A percentile compares a stretch with the other conserved stretches of the same genome.
These are phyloP conservation scores for human (Homo sapiens) DNA, from an alignment of 2,113 vertebrate genomes.

Conservation along the genomic window DNA sequence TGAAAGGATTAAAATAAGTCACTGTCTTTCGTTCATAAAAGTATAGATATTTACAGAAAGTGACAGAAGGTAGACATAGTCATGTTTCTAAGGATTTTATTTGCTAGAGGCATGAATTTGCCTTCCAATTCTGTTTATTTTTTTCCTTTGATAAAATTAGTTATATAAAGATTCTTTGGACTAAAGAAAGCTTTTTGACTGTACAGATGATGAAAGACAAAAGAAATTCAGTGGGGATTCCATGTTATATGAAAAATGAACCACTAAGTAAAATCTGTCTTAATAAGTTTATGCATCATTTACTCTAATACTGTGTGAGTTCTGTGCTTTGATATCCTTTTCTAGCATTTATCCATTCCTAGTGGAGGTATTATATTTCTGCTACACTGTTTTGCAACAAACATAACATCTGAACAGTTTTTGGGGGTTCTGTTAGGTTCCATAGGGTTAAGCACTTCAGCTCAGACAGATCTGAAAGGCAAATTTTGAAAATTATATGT, in stretches of 20 bases:
- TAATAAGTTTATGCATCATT: constrained; percentile 78
- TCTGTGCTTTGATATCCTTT: constrained; percentile 15
- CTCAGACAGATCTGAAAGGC: constrained; percentile 55
- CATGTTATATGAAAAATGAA: constrained; percentile 74
- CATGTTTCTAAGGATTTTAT: constrained; percentile 76
- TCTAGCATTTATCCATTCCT: constrained; percentile 54
- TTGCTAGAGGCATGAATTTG: constrained; percentile 82
- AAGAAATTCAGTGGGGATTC: constrained; percentile 76
- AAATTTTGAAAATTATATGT: constrained; percentile 62
- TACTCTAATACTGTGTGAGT: constrained; percentile 63
- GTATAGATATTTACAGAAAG: constrained; percentile 72
- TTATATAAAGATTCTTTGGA: constrained; percentile 78
- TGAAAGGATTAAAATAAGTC: constrained; percentile 79
- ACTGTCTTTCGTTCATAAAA: constrained; percentile 79
- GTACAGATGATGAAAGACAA: constrained; percentile 82
- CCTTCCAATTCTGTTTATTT: constrained; percentile 79
- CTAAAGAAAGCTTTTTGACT: constrained; percentile 80
- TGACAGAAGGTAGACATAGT: constrained; percentile 78
- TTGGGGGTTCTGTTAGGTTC: background rate
- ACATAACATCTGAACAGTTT: constrained; percentile 61
- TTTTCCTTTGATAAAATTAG: constrained; percentile 83
- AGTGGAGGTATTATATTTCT: constrained; percentile 76
- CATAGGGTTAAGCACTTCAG: constrained; percentile 49
- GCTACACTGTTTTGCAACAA: constrained; percentile 72
- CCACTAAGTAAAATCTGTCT: constrained; percentile 73